Percentiles rank a stretch among this genome's conserved stretches.
Evolutionary conservation across 2,888 invertebrate species (phyloP).

Genomic region (Spisula solida): DNA sequence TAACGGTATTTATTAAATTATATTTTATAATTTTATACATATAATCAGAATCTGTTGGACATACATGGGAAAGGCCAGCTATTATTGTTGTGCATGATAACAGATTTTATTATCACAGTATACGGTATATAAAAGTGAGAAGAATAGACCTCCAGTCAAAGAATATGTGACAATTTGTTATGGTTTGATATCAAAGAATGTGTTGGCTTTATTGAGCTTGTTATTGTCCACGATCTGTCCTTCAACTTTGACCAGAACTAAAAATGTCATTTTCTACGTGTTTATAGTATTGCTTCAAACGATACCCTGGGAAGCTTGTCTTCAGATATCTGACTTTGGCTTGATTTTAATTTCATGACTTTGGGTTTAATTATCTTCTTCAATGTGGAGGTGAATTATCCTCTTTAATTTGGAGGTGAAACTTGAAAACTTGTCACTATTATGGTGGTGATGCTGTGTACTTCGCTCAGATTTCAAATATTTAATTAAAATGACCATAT

Average conservation of each 20-base stretch:
- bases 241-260: background rate
- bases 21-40: no score
- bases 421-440: background rate
- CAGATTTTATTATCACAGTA: background rate
- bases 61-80: no score
- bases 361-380: slow-evolving; percentile 4
- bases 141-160: background rate
- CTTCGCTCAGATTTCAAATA: background rate
- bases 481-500: slow-evolving; percentile 25
- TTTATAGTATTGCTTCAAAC: background rate
- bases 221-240: background rate
- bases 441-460: background rate
- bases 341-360: background rate
- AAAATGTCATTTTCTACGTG: background rate
- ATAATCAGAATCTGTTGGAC: no score
- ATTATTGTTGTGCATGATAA: background rate
- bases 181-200: background rate
- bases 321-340: no score
- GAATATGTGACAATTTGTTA: background rate
- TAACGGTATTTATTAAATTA: no score
- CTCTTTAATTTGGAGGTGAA: background rate
- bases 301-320: no score
- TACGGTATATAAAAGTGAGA: no score
- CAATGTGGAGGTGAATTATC: background rate
- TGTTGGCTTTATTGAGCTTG: background rate